Evolutionary conservation across 2,888 invertebrate genomes (phyloP), one percentile per base, ranked within the genome.

Genomic region (Mayetiola destructor): DNA sequence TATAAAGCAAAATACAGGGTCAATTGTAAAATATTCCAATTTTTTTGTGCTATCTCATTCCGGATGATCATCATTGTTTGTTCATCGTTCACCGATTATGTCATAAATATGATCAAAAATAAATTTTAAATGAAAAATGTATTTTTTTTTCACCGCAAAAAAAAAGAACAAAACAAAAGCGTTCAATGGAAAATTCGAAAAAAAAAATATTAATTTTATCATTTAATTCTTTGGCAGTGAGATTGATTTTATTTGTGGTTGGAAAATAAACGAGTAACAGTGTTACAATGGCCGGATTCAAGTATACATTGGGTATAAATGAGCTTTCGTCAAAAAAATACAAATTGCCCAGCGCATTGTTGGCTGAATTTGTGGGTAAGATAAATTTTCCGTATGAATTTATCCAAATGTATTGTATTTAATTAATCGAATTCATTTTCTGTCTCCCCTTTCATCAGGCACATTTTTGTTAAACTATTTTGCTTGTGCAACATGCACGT

Each of bases 391-490:
- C 6, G 32, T 8, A 32, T 32, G 32, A 32, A 10, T 37, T 12
- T 16, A 37, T 10, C 10, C 37, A 37, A 5, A 12, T 10, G n/a
- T 16, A 5, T 16, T n/a, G 5, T 16, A 12, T 37, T 37, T 37
- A n/a, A n/a, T 32, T 8, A 12, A 12, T 32, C 32, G 12, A 32
- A 32, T 9, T 32, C 6, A 32, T 32, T 32, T 12, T 12, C 40
- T 40, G 14, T 40, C 14, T 16, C 18, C 6, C 9, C 27, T 55
- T 48, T 20, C 2, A 55, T 54, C 65, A 78, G 79, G 92, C 30
- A 92, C 86, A 61, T 72, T 91, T 61, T 76, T 94, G 56, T 76
- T 95, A 64, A 92, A 92, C 67, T 82, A 93, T 70, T 87, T 94
- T 64, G 93, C 90, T 3, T 92, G 92, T 69, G 90, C 89, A 5